phyloP scores from a whole-genome alignment of 1,140 invertebrate species.

The Tetragnatha versicolor region DNA sequence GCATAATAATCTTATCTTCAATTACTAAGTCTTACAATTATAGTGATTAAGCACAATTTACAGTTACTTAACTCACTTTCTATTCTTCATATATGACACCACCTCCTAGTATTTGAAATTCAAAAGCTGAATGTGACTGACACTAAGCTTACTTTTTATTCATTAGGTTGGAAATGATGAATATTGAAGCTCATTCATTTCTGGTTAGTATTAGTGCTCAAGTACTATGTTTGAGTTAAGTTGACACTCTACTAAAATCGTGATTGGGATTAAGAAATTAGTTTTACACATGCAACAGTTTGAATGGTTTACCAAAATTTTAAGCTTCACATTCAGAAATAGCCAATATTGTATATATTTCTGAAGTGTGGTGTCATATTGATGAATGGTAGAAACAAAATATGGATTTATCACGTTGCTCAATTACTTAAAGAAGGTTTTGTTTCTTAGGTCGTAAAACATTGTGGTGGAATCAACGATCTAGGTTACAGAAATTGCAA shows the following conservation, averaged over 20 bases:
- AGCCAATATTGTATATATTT: not conserved
- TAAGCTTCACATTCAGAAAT: not conserved
- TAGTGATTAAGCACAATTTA: too few species aligned
- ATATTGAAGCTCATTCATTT: constrained; percentile 32
- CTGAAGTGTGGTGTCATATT: constrained; percentile 55
- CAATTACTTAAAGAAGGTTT: not conserved
- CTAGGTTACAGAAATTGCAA: constrained; percentile 17
- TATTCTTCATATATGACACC: constrained; percentile 51
- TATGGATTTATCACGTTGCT: too few species aligned
- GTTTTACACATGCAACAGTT: constrained; percentile 45
- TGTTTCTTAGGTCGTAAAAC: constrained; percentile 38
- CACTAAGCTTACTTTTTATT: constrained; percentile 51
- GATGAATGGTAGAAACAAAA: constrained; percentile 22
- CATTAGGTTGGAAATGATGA: constrained; percentile 53
- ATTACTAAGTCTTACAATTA: too few species aligned
- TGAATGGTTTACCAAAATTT: constrained; percentile 43
- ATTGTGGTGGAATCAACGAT: constrained; percentile 43
- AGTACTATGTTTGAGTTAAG: not conserved
- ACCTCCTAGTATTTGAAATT: constrained; percentile 35
- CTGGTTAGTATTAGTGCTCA: constrained; percentile 41
- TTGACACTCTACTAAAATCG: not conserved
- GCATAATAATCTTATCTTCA: too few species aligned
- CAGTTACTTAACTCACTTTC: too few species aligned
- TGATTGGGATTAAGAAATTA: not conserved
- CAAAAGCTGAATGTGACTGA: constrained; percentile 16